Percentiles rank a stretch among this genome's conserved stretches.
phyloP scores from a whole-genome alignment of 1,140 invertebrate species.

The Pissodes strobi region DNA sequence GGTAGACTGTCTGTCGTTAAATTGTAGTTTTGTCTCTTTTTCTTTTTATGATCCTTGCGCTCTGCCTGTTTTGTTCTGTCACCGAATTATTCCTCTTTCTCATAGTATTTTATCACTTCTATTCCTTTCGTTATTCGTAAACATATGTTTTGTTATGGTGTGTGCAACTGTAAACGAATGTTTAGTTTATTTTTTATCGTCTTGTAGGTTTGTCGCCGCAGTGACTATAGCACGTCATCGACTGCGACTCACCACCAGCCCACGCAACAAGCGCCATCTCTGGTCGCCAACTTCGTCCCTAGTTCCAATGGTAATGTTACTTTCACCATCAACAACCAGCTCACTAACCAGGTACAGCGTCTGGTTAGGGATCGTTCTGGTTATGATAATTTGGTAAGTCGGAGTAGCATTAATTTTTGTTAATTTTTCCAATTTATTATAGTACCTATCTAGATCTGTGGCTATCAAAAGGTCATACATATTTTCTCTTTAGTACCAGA shows the following conservation, averaged over 20 bases:
- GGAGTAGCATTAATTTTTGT: too few relatives aligned
- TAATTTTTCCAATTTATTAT: too few relatives aligned
- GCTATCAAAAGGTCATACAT: too few relatives aligned
- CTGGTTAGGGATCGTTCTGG: conserved; percentile 67
- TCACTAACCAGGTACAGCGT: conserved; percentile 74
- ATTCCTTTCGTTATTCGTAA: background rate
- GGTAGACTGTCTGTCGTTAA: too few relatives aligned
- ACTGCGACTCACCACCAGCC: conserved; percentile 60
- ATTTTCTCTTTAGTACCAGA: conserved; percentile 84
- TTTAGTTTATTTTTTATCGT: background rate
- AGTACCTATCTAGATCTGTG: too few relatives aligned
- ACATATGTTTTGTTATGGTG: background rate
- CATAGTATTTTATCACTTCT: too few relatives aligned
- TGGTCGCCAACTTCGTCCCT: conserved; percentile 73
- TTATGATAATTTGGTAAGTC: conserved; percentile 66
- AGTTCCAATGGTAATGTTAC: conserved; percentile 83
- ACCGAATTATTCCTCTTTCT: too few relatives aligned
- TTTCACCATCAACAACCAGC: conserved; percentile 83
- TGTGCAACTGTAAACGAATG: background rate
- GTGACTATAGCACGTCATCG: conserved; percentile 65
- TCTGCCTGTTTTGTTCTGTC: too few relatives aligned
- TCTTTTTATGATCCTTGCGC: too few relatives aligned
- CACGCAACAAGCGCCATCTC: conserved; percentile 67
- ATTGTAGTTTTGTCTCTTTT: too few relatives aligned
- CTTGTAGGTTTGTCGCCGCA: conserved; percentile 69